These are phyloP conservation scores for Noctua comes DNA, from an alignment of 2,888 invertebrate species.

Conservation along the genomic window DNA sequence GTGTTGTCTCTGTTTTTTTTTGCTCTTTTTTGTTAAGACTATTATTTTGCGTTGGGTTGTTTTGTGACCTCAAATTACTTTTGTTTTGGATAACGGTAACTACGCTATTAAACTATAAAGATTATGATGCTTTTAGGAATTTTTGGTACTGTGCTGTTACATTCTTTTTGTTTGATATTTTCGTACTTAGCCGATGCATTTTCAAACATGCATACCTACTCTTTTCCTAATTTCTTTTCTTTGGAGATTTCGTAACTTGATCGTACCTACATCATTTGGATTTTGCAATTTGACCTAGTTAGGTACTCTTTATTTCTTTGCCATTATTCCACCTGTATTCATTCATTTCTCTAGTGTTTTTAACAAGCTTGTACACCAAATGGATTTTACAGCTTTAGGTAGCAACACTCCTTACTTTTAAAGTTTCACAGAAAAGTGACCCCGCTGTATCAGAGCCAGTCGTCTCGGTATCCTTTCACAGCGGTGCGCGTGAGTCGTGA, in stretches of 20 bases:
- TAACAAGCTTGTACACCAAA: too few species aligned
- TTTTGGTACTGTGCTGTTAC: not conserved
- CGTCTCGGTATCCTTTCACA: conserved; percentile 83
- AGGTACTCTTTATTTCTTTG: not conserved
- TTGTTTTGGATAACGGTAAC: not conserved
- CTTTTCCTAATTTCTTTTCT: not conserved
- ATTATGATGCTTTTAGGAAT: not conserved
- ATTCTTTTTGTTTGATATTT: not conserved
- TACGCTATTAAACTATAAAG: too few species aligned
- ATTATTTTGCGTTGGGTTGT: not conserved
- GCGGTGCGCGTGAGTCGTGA: conserved; percentile 87
- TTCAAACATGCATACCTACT: not conserved
- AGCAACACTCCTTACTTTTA: not conserved
- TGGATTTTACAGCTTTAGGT: not conserved
- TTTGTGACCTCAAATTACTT: not conserved
- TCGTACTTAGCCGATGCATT: not conserved
- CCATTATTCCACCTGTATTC: not conserved
- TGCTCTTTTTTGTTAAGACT: conserved; percentile 12
- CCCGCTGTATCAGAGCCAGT: conserved; percentile 75
- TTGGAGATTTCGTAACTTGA: not conserved
- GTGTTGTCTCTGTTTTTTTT: not conserved
- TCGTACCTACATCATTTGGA: not conserved
- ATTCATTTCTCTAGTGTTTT: not conserved
- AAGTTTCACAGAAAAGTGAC: conserved; percentile 38
- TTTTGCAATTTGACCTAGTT: not conserved